Evolutionary conservation across 2,888 invertebrate genomes (phyloP).

Genomic region (Machimus atricapillus): DNA sequence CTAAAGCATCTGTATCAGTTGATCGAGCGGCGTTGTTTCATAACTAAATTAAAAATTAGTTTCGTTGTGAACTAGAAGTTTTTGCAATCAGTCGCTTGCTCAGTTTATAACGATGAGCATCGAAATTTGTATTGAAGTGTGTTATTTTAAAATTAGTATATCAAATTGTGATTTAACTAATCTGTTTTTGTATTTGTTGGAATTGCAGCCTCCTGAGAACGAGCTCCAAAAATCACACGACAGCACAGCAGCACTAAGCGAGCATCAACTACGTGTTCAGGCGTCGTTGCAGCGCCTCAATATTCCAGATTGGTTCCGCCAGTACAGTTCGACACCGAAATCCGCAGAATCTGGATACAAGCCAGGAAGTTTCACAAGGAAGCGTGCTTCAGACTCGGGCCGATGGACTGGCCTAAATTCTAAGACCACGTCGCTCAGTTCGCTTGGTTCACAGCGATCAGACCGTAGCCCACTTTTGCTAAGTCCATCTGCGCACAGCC

Average conservation of each 20-base stretch:
- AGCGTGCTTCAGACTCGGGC: conserved; percentile 73
- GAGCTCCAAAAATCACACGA: conserved; percentile 79
- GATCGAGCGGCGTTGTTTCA: neutral
- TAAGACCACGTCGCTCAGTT: conserved; percentile 86
- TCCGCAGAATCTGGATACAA: conserved; percentile 58
- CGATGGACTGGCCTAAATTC: conserved; percentile 75
- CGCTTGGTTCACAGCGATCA: conserved; percentile 67
- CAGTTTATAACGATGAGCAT: neutral
- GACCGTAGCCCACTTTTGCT: conserved; percentile 62
- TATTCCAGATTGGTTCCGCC: conserved; percentile 92
- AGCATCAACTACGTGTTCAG: conserved; percentile 92
- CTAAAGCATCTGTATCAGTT: neutral
- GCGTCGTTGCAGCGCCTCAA: conserved; percentile 92
- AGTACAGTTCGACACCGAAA: conserved; percentile 57
- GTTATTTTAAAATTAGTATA: neutral
- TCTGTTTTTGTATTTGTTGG: neutral
- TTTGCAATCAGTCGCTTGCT: neutral
- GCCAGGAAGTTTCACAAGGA: conserved; percentile 82
- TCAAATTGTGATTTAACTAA: neutral
- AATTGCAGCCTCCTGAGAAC: conserved; percentile 87
- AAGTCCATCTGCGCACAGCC: conserved; percentile 63
- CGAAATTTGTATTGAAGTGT: neutral
- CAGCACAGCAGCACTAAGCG: conserved; percentile 78
- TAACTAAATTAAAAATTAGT: neutral
- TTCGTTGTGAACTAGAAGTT: neutral